Base-by-base conservation (phyloP, 2,797 vertebrate species). In the Limnodromus scolopaceus region DNA sequence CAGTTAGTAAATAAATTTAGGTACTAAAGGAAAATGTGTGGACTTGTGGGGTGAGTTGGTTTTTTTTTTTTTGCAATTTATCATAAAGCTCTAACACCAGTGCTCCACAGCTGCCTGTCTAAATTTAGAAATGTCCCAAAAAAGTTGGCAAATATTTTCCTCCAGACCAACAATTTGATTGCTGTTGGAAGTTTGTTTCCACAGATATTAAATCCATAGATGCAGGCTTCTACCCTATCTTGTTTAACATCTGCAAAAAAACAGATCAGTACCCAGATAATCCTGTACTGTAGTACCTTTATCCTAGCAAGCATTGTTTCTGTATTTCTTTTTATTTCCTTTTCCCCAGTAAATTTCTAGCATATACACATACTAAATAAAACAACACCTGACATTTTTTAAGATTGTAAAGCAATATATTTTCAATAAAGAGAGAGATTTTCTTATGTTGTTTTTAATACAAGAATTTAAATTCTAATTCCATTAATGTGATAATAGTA, bases 11-110 rank as follows among this genome's bases (percentile, higher is more conserved):
- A 55, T 23, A 88, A 28, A 48, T 19, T 36, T n/a, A 20, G 10
- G 5, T 16, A 34, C 4, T 38, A 3, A 36, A 7, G 13, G 46
- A 41, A 95, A 84, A 76, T 53, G 5, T 27, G 11, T 28, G 28
- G n/a, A 51, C 6, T 7, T 68, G 0, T 49, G 15, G 10, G 3
- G 4, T 30, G 7, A 2, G 46, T 48, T 48, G 20, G 19, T 39
- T 6, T 5, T 15, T 10, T 20, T 2, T 15, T 32, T 64, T 51
- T 28, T 28, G 10, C 5, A 41, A 12, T 36, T 48, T 54, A 17
- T 78, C 9, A 13, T 61, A 17, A 92, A 70, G 16, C 2, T 74
- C 23, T 65, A 75, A 7, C 16, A 43, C 12, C 27, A 28, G 27
- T 43, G 13, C 60, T 87, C 16, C 36, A 36, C 13, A 38, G 16